Evolutionary conservation across 2,888 invertebrate genomes (phyloP).

Genomic region (Synergus itoensis): DNA sequence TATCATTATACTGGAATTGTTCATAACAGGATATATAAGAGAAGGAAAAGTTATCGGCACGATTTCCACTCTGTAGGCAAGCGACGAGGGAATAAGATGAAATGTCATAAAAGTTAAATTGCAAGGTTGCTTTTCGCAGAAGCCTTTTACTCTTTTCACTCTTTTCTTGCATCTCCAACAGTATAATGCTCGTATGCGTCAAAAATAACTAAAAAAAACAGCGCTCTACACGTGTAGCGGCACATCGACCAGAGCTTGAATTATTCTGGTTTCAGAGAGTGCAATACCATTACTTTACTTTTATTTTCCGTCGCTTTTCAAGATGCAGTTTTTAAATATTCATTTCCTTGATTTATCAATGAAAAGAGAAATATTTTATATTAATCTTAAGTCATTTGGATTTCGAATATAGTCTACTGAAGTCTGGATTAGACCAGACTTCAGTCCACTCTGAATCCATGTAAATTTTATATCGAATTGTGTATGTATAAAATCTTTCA

Average conservation of each 20-base stretch:
- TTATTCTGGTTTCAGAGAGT: constrained; percentile 18
- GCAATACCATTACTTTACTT: constrained; percentile 24
- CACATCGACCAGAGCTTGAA: not conserved
- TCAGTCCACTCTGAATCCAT: no score
- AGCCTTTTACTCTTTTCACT: constrained; percentile 8
- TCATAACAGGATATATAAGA: not conserved
- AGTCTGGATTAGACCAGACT: no score
- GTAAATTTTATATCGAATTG: not conserved
- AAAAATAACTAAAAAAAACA: not conserved
- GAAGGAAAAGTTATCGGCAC: constrained; percentile 19
- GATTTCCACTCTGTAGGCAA: constrained; percentile 22
- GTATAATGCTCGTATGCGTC: constrained; percentile 17
- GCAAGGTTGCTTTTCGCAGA: constrained; percentile 50
- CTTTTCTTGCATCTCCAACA: constrained; percentile 32
- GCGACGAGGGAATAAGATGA: constrained; percentile 41
- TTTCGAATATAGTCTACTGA: no score
- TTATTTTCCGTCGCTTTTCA: not conserved
- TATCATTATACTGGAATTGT: not conserved
- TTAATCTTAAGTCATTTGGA: not conserved
- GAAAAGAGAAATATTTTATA: not conserved
- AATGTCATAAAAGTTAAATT: constrained; percentile 61
- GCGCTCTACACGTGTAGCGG: not conserved
- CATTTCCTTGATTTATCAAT: not conserved
- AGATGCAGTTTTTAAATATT: constrained; percentile 6
- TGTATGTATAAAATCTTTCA: not conserved